Evolutionary conservation across 2,113 vertebrate species (phyloP).

Genomic region (Protobothrops flavoviridis): DNA sequence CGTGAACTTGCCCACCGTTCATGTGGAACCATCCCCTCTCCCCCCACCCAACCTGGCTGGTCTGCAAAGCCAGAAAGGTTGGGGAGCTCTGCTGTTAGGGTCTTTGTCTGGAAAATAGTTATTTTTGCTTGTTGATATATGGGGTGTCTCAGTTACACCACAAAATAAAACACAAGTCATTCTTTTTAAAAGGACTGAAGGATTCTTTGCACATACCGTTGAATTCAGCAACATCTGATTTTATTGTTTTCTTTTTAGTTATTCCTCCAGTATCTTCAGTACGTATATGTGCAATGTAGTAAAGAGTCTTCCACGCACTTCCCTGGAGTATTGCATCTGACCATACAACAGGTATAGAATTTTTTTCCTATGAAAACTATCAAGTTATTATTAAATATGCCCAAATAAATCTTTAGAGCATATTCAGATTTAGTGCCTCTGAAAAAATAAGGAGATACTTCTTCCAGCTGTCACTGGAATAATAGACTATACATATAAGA

Average conservation of each 20-base stretch:
- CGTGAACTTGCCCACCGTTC: background rate
- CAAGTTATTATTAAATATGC: background rate
- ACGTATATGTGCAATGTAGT: slow-evolving; percentile 85
- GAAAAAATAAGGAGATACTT: background rate
- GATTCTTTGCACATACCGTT: fast-evolving
- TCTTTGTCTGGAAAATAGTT: background rate
- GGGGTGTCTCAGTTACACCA: background rate
- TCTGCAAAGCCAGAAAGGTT: background rate
- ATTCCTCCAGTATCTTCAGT: slow-evolving; percentile 89
- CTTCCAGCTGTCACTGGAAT: background rate
- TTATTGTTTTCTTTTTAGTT: slow-evolving; percentile 69
- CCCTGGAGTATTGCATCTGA: slow-evolving; percentile 72
- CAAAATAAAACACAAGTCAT: background rate
- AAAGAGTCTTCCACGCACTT: slow-evolving; percentile 70
- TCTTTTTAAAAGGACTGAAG: background rate
- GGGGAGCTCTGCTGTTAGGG: background rate
- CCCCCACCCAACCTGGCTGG: fast-evolving
- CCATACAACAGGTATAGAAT: slow-evolving; percentile 80
- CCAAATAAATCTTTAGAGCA: background rate
- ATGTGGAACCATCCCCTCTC: background rate
- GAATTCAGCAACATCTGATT: background rate
- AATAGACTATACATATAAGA: background rate
- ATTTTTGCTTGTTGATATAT: background rate
- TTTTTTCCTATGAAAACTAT: background rate
- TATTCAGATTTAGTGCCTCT: background rate